A percentile compares a stretch with the other conserved stretches of the same genome.
phyloP scores from a whole-genome alignment of 37 sponge, comb jelly and placozoan species.

The Ianthella basta region DNA sequence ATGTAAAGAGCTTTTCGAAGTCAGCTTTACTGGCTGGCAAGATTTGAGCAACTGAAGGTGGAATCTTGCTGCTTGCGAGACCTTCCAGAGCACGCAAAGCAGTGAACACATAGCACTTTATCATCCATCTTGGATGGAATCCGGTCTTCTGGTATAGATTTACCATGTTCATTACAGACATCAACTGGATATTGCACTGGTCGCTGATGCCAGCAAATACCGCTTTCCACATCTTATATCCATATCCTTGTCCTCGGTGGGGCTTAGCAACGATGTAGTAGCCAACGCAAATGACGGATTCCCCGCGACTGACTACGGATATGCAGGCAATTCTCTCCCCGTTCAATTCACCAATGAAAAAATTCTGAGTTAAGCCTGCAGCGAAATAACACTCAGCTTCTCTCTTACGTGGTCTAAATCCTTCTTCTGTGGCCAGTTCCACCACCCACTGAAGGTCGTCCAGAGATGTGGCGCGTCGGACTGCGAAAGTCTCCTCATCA shows the following conservation, averaged over 20 bases:
- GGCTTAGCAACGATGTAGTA: slow-evolving; percentile 9
- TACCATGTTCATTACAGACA: neutral
- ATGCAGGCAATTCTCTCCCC: slow-evolving; percentile 12
- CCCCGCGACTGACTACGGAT: neutral
- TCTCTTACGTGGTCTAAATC: neutral
- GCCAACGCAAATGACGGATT: neutral
- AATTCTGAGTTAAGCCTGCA: neutral
- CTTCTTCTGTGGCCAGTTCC: neutral
- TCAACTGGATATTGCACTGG: neutral
- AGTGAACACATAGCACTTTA: neutral
- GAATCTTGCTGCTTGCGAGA: neutral
- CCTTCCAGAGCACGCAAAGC: neutral
- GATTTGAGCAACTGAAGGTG: neutral
- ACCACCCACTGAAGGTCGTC: slow-evolving; percentile 1
- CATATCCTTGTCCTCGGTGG: slow-evolving; percentile 23
- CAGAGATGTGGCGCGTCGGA: neutral
- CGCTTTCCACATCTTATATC: neutral
- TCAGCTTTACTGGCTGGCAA: neutral
- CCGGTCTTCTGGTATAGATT: neutral
- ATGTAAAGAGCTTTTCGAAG: neutral
- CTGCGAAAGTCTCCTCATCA: neutral
- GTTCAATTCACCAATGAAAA: slow-evolving; percentile 29
- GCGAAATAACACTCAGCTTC: slow-evolving; percentile 25
- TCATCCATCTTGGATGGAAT: neutral
- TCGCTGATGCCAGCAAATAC: neutral